Base-by-base conservation (phyloP, 1,140 invertebrate genomes). In the Temnothorax nylanderi region DNA sequence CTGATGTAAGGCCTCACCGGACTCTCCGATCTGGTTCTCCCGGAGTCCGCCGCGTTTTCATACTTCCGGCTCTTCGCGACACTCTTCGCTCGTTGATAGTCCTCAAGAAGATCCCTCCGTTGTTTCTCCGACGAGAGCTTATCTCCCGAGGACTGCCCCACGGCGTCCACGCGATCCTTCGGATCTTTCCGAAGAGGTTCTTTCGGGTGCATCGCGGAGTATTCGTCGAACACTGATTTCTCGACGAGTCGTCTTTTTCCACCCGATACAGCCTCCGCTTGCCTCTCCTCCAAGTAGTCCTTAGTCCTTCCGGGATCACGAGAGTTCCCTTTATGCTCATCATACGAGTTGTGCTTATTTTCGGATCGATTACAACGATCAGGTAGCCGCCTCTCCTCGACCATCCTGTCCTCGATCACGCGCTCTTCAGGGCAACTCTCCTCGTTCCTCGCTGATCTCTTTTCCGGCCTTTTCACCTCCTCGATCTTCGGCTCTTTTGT, bases 21-120 rank as follows among this genome's bases (percentile, higher is more conserved):
- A 71, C 91, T 91, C 56, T 92, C 92, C 18, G 89, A 91, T 64
- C 90, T 89, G 44, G 87, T 92, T 84, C 87, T 88, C 18, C 32
- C 76, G 32, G n/a, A 21, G 8, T 81, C 82, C 21, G 77, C n/a
- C 10, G 49, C 41, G 37, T 77, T 87, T 11, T 54, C 82, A 26
- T 71, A 85, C 41, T 78, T 90, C 51, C 69, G 26, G 58, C 51
- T 88, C 60, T 77, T 91, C 16, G 72, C 16, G 13, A 44, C 71
- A 44, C 69, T 75, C 62, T 74, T 88, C 65, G 60, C 32, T 72
- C 32, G 60, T 13, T 54, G 60, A 75, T 89, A 89, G 69, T 93
- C 86, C 80, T 89, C 89, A n/a, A 69, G 86, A 60, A 69, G 56
- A 18, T 86, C 64, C 32, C 51, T 65, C n/a, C 87, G 60, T 11